These are phyloP conservation scores for Andrena fulva DNA, from an alignment of 2,888 invertebrate species.

Conservation along the genomic window DNA sequence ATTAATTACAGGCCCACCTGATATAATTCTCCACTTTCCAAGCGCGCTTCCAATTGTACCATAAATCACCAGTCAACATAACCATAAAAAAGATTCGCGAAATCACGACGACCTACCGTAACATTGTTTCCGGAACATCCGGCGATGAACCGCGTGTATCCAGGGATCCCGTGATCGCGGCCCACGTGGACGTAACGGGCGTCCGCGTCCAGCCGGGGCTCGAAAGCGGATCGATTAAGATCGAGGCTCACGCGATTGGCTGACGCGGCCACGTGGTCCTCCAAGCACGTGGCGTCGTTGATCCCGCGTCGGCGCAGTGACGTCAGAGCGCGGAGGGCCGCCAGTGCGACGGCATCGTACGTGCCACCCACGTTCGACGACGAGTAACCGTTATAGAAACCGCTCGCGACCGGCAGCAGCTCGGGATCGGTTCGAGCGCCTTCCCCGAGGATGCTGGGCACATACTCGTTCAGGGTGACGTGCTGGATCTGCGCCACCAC, in stretches of 20 bases:
- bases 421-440: slow-evolving; percentile 88
- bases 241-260: slow-evolving; percentile 88
- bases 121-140: slow-evolving; percentile 84
- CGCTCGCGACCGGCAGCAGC: slow-evolving; percentile 88
- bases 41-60: too few relatives aligned
- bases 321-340: slow-evolving; percentile 90
- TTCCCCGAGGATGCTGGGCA: slow-evolving; percentile 92
- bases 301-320: slow-evolving; percentile 90
- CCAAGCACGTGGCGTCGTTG: slow-evolving; percentile 85
- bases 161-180: slow-evolving; percentile 93
- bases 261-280: slow-evolving; percentile 88
- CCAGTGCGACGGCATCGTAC: slow-evolving; percentile 91
- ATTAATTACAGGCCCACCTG: too few relatives aligned
- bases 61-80: too few relatives aligned
- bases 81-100: not conserved
- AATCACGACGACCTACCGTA: slow-evolving; percentile 62
- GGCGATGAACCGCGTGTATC: slow-evolving; percentile 89
- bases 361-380: slow-evolving; percentile 92
- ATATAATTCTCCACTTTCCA: too few relatives aligned
- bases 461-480: slow-evolving; percentile 93
- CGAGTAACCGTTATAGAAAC: slow-evolving; percentile 92
- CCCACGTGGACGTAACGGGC: slow-evolving; percentile 87
- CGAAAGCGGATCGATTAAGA: slow-evolving; percentile 79
- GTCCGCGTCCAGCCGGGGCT: slow-evolving; percentile 78
- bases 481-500: slow-evolving; percentile 93